A percentile compares a stretch with the other conserved stretches of the same genome.
These are phyloP conservation scores for Pangasius larnaudii DNA, from an alignment of 2,797 vertebrate genomes.

Conservation along the genomic window DNA sequence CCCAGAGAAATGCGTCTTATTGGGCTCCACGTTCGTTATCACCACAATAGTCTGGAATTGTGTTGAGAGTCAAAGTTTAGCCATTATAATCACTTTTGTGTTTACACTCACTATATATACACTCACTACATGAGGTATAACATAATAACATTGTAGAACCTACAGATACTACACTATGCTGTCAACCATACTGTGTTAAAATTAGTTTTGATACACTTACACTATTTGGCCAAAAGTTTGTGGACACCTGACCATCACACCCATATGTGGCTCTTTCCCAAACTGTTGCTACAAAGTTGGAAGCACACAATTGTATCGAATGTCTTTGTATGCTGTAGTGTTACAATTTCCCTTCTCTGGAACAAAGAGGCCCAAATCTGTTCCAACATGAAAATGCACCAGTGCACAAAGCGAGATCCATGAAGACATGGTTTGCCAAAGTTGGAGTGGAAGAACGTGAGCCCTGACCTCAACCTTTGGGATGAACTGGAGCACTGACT, in stretches of 20 bases:
- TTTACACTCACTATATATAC: no score
- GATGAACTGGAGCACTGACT: neutral
- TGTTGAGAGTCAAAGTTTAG: neutral
- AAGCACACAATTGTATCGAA: neutral
- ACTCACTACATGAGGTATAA: neutral
- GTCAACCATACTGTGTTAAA: neutral
- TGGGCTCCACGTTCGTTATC: conserved; percentile 80
- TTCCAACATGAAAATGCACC: neutral
- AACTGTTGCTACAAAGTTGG: neutral
- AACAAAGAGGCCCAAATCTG: neutral
- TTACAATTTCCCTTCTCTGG: neutral
- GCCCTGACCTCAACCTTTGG: neutral
- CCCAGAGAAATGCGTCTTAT: conserved; percentile 67
- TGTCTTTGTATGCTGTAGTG: neutral
- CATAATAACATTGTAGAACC: neutral
- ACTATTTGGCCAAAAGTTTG: no score
- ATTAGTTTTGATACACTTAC: neutral
- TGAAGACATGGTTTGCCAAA: neutral
- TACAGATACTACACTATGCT: neutral
- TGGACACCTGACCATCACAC: neutral
- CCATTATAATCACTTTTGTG: neutral
- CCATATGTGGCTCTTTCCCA: no score
- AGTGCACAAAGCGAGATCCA: neutral
- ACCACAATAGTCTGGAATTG: conserved; percentile 65
- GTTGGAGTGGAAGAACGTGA: neutral